These are phyloP conservation scores for Procambarus clarkii DNA, from an alignment of 1,140 invertebrate genomes.

Conservation along the genomic window DNA sequence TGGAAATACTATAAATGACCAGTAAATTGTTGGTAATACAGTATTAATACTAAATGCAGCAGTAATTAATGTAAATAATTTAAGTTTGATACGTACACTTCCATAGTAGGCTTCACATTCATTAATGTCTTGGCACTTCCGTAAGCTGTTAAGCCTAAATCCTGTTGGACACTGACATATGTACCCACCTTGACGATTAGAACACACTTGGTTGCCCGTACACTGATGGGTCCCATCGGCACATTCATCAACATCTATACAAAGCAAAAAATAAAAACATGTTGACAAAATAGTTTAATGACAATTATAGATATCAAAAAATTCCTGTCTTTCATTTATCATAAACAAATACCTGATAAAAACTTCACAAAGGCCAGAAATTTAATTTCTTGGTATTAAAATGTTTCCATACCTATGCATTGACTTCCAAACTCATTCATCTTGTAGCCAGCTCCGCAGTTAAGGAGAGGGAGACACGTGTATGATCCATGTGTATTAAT, in stretches of 20 bases:
- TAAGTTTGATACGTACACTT: slow-evolving; percentile 45
- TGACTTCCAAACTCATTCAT: slow-evolving; percentile 75
- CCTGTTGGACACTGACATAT: slow-evolving; percentile 85
- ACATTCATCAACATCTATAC: slow-evolving; percentile 77
- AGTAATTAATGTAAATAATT: not conserved
- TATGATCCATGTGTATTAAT: slow-evolving; percentile 80
- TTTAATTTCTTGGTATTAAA: too few relatives aligned
- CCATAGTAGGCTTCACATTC: slow-evolving; percentile 79
- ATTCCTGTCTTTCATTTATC: too few relatives aligned
- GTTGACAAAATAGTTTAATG: too few relatives aligned
- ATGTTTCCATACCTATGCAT: slow-evolving; percentile 76
- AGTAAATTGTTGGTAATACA: too few relatives aligned
- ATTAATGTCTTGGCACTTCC: slow-evolving; percentile 81
- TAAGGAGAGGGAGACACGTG: slow-evolving; percentile 75
- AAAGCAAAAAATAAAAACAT: not conserved
- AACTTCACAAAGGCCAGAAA: too few relatives aligned
- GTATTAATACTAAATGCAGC: too few relatives aligned
- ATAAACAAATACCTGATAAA: too few relatives aligned
- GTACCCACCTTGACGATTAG: slow-evolving; percentile 85
- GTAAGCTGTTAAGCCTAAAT: slow-evolving; percentile 76
- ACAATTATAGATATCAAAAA: too few relatives aligned
- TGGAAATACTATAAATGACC: too few relatives aligned
- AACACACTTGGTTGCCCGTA: slow-evolving; percentile 83
- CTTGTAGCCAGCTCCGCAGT: slow-evolving; percentile 75
- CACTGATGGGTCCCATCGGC: slow-evolving; percentile 77